Conservation (phyloP, 2,797 vertebrate genomes). For the Glossophaga mutica region DNA sequence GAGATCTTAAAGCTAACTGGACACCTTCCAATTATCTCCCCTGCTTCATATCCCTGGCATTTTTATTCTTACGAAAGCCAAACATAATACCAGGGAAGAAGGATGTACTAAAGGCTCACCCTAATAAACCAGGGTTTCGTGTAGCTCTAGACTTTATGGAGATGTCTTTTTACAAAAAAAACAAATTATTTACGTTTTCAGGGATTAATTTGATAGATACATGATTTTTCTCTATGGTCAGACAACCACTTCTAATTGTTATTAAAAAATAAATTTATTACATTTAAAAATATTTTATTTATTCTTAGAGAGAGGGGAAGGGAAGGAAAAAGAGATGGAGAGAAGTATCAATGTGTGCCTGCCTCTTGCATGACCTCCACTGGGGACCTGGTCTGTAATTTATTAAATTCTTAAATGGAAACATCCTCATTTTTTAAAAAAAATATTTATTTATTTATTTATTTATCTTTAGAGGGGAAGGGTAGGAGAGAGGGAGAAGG, state of each 20-base stretch:
- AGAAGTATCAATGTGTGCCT: too few species aligned
- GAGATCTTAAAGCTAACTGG: not conserved
- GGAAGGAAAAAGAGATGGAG: too few species aligned
- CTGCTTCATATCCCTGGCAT: not conserved
- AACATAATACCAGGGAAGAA: not conserved
- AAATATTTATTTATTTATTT: too few species aligned
- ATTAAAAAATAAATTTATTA: not conserved
- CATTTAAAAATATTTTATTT: too few species aligned
- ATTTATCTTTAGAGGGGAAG: too few species aligned
- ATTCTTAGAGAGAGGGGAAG: too few species aligned
- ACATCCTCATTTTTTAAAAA: not conserved
- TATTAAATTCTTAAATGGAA: not conserved
- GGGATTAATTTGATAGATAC: not conserved
- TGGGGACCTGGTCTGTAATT: not conserved
- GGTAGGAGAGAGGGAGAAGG: too few species aligned
- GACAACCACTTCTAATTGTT: not conserved
- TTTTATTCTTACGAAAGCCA: not conserved
- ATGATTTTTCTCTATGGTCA: not conserved
- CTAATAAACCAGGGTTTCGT: not conserved
- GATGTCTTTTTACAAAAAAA: not conserved
- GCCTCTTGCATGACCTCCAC: too few species aligned
- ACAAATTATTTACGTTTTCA: not conserved
- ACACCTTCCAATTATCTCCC: not conserved
- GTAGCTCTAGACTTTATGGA: slow-evolving; percentile 1
- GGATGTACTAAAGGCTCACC: not conserved